Conservation (phyloP, 2,797 vertebrate species). For the Cynopterus sphinx region DNA sequence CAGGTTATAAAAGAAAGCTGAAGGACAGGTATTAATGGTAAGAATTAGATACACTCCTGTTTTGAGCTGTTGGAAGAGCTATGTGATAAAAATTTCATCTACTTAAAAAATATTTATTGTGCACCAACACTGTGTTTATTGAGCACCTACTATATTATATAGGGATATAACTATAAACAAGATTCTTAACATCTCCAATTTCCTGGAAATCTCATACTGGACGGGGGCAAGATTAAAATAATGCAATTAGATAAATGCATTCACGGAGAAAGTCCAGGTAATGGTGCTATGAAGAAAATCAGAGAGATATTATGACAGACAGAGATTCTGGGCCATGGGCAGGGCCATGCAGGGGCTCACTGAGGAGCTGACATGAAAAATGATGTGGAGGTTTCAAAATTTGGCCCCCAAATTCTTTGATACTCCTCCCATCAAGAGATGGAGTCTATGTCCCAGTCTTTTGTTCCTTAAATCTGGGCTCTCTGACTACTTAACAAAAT, state of each 20-base stretch:
- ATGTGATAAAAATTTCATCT: not conserved
- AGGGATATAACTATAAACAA: not conserved
- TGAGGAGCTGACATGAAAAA: not conserved
- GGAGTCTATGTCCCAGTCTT: not conserved
- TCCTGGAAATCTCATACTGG: not conserved
- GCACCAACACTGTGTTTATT: not conserved
- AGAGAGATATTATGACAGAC: not conserved
- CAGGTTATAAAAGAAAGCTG: conserved; percentile 1
- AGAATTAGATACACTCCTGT: not conserved
- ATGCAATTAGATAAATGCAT: not conserved
- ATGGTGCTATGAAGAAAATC: not conserved
- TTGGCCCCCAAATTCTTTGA: not conserved
- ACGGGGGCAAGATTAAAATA: not conserved
- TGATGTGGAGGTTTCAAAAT: not conserved
- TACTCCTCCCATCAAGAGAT: not conserved
- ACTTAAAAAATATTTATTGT: not conserved
- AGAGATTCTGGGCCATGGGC: not conserved
- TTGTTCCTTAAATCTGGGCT: not conserved
- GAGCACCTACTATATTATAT: not conserved
- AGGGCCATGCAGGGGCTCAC: not conserved
- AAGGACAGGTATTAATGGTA: not conserved
- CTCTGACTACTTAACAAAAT: not conserved
- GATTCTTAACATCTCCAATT: not conserved
- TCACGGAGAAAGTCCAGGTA: not conserved
- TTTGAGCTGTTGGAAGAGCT: not conserved